These are phyloP conservation scores for Delia radicum DNA, from an alignment of 1,140 invertebrate species.

Conservation along the genomic window DNA sequence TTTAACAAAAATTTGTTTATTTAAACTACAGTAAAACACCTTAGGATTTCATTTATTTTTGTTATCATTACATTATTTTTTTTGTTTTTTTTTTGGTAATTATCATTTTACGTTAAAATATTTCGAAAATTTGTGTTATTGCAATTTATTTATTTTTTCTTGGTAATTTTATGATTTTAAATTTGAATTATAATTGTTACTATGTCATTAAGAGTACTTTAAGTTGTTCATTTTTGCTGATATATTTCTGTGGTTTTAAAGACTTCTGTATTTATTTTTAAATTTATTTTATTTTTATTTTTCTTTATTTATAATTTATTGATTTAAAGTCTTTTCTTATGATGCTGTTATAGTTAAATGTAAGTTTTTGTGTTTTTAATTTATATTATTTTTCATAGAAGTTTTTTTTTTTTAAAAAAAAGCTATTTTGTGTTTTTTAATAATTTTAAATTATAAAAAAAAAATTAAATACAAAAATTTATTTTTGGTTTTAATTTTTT, in stretches of 20 bases:
- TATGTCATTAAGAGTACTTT: too few relatives aligned
- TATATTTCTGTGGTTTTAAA: slow-evolving; percentile 7
- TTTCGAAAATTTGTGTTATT: slow-evolving; percentile 21
- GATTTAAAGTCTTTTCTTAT: too few relatives aligned
- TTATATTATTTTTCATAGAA: neutral
- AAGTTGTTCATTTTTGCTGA: slow-evolving; percentile 10
- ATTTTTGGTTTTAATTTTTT: neutral
- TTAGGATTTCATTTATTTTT: slow-evolving; percentile 14
- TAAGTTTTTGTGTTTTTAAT: neutral
- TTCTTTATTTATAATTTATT: neutral
- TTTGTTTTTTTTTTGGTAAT: slow-evolving; percentile 1
- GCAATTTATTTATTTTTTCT: slow-evolving; percentile 27
- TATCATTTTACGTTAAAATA: slow-evolving; percentile 32
- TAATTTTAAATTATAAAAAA: neutral
- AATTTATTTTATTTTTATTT: neutral
- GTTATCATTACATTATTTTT: neutral
- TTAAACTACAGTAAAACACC: slow-evolving; percentile 24
- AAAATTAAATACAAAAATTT: neutral
- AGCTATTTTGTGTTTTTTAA: neutral
- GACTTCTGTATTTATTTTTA: neutral
- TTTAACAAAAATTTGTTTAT: slow-evolving; percentile 14
- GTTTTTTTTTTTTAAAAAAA: neutral
- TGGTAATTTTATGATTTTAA: neutral
- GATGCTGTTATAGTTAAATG: too few relatives aligned
- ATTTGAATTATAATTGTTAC: neutral